Base-by-base conservation (phyloP, 2,888 invertebrate genomes). In the Megalurothrips usitatus region DNA sequence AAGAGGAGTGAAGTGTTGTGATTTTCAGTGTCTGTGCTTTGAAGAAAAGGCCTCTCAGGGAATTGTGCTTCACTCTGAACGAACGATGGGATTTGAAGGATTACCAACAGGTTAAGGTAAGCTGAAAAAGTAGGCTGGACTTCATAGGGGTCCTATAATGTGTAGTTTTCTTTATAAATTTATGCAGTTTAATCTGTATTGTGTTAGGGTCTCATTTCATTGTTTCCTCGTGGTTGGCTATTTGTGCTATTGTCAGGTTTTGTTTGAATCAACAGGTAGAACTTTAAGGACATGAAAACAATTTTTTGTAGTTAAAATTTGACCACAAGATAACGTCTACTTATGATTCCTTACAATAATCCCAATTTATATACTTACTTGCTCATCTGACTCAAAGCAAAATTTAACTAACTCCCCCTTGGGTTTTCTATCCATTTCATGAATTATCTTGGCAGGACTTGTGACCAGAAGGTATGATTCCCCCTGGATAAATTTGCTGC, bases 61-160 rank as follows among this genome's bases (percentile, higher is more conserved):
- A 75, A 26, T 75, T 26, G 68, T 75, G 68, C 68, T 23, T 26
- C 26, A 26, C 68, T 26, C 11, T 75, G 12, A 23, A 26, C 68
- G 10, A 75, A 75, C 68, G 68, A 75, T 75, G 68, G 68, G 68
- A 75, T 75, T 75, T 75, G 68, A 75, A 75, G 68, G 68, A 75
- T 75, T 75, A 75, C 68, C 68, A 26, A 75, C 68, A 75, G 68
- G 68, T 75, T 75, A 75, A 75, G 68, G 68, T 75, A 75, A 75
- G 68, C 68, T 10, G 4, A 1, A 23, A 68, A 68, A 68, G 68
- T 68, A 75, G 68, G 68, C 68, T 75, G 68, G 26, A 26, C 68
- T 75, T 11, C 23, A 26, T 8, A 8, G n/a, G 19, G 6, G 11
- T 58, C 14, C 58, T 58, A 0, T 14, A 58, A 1, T 58, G 58